Evolutionary conservation across 2,113 vertebrate genomes (phyloP).

Genomic region (Phylloscopus whistleri): DNA sequence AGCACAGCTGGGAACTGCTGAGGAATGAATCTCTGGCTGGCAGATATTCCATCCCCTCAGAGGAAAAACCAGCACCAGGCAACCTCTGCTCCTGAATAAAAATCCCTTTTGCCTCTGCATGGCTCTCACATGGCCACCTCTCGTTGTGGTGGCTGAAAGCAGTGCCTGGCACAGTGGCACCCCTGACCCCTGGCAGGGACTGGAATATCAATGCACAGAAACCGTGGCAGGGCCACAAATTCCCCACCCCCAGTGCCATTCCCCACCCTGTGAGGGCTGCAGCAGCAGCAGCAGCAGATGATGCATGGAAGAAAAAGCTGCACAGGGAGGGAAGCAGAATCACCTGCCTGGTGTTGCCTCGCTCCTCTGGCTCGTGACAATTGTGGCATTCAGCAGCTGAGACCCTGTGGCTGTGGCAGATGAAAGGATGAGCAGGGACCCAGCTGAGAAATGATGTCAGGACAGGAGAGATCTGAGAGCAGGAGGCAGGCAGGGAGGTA

Average conservation of each 20-base stretch:
- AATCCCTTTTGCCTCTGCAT: background rate
- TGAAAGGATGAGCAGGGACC: background rate
- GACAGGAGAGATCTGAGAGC: background rate
- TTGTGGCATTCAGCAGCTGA: background rate
- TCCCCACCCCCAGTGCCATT: background rate
- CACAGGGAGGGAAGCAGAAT: background rate
- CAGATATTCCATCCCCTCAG: background rate
- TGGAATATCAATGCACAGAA: background rate
- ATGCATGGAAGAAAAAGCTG: background rate
- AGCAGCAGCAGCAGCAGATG: background rate
- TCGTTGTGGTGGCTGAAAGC: rapidly evolving
- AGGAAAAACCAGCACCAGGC: background rate
- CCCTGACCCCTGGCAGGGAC: background rate
- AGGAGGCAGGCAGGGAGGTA: background rate
- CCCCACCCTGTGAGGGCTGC: rapidly evolving
- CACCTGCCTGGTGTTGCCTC: background rate
- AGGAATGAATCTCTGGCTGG: background rate
- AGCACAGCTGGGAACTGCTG: background rate
- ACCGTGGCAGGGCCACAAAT: rapidly evolving
- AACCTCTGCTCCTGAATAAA: background rate
- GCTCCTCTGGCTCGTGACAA: background rate
- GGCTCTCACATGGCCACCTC: background rate
- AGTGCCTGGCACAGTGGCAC: background rate
- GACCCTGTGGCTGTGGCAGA: background rate
- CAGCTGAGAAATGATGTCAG: background rate